Percentiles rank a stretch among this genome's conserved stretches.
phyloP scores from a whole-genome alignment of 2,888 invertebrate species.

The Sinelater perroti region DNA sequence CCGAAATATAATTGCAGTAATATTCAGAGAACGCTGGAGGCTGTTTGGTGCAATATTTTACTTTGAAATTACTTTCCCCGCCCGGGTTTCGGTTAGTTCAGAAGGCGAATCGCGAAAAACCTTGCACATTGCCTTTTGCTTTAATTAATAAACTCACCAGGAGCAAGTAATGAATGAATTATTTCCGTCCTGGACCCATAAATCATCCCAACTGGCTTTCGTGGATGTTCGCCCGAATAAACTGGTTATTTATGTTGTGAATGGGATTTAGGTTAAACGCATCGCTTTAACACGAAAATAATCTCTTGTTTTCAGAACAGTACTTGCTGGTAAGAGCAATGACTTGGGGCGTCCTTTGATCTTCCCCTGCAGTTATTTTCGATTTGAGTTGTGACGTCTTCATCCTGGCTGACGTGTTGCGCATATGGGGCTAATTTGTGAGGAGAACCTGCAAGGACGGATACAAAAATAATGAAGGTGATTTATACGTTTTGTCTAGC shows the following conservation, averaged over 20 bases:
- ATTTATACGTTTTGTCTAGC: no score
- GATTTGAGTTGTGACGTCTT: constrained; percentile 6
- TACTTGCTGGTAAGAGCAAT: constrained; percentile 5
- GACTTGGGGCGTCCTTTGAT: constrained; percentile 7
- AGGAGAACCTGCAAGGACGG: no score
- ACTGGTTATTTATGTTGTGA: constrained; percentile 2
- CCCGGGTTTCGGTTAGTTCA: neutral
- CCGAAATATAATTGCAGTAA: constrained; percentile 9
- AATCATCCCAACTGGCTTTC: neutral
- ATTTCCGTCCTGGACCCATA: neutral
- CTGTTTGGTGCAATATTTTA: constrained; percentile 1
- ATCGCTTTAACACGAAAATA: constrained; percentile 11
- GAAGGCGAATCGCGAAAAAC: neutral
- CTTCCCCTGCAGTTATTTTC: constrained; percentile 9
- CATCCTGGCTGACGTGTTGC: constrained; percentile 1
- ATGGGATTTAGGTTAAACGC: constrained; percentile 9
- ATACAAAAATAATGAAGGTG: no score
- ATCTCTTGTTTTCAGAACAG: constrained; percentile 1
- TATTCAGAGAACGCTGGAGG: constrained; percentile 1
- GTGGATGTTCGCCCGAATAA: neutral
- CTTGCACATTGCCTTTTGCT: neutral
- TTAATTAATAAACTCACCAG: neutral
- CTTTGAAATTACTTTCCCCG: constrained; percentile 15
- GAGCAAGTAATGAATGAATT: constrained; percentile 7
- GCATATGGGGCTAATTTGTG: constrained; percentile 14